phyloP scores from a whole-genome alignment of 2,113 vertebrate genomes.

The Grammomys dolichurus region DNA sequence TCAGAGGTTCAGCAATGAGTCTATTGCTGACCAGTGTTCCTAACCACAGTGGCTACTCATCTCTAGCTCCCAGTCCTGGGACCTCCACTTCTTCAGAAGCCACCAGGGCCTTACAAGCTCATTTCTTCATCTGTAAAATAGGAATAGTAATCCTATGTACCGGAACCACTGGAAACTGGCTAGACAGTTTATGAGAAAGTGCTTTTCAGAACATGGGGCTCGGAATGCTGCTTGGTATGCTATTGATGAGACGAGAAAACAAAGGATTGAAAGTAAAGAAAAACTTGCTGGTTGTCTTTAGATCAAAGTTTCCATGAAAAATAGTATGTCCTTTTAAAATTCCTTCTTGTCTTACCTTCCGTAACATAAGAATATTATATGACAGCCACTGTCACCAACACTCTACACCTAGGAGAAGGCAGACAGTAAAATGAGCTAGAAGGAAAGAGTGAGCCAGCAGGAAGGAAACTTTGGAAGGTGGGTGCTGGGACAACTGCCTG shows the following conservation, averaged over 20 bases:
- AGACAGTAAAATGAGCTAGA: background rate
- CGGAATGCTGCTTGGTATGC: background rate
- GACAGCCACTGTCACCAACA: constrained; percentile 8
- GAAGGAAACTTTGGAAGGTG: background rate
- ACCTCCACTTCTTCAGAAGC: background rate
- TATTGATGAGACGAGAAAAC: background rate
- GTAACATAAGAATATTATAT: constrained; percentile 11
- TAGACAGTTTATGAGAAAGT: constrained; percentile 11
- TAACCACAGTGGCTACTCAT: background rate
- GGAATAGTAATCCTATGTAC: background rate
- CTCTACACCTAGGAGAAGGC: background rate
- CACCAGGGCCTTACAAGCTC: background rate
- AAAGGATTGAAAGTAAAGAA: background rate
- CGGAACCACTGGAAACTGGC: background rate
- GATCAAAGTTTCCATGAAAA: constrained; percentile 41
- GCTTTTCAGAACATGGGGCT: background rate
- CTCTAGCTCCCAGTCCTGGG: background rate
- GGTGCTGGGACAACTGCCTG: background rate
- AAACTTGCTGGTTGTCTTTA: background rate
- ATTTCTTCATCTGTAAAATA: background rate
- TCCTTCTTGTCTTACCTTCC: background rate
- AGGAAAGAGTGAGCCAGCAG: background rate
- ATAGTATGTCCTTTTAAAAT: background rate
- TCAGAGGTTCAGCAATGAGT: background rate
- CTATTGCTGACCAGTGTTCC: background rate